These are phyloP conservation scores for Oreochromis tanganicae DNA, from an alignment of 2,113 vertebrate genomes.

Conservation along the genomic window DNA sequence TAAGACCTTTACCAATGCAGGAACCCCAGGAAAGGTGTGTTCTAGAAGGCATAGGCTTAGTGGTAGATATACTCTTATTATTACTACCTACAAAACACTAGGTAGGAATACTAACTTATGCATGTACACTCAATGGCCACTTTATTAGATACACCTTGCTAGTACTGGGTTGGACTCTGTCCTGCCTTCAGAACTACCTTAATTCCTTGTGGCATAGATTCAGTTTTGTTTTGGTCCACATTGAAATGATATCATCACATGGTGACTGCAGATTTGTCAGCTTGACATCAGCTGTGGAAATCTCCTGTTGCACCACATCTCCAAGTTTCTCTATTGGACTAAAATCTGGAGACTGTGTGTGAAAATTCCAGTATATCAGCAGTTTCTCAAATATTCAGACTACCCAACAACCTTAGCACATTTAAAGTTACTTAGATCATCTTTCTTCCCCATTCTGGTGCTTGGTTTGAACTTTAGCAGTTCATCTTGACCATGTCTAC, in stretches of 20 bases:
- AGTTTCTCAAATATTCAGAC: background rate
- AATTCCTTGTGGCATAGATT: background rate
- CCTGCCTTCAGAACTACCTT: background rate
- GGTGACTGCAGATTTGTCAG: background rate
- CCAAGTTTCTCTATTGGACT: background rate
- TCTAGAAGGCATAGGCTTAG: background rate
- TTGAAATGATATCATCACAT: background rate
- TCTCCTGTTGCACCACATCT: background rate
- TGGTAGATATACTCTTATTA: background rate
- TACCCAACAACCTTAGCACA: background rate
- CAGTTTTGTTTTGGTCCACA: background rate
- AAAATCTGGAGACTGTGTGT: background rate
- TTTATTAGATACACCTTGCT: background rate
- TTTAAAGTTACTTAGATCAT: background rate
- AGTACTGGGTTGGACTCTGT: background rate
- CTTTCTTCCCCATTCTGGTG: background rate
- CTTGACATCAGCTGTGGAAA: background rate
- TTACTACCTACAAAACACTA: background rate
- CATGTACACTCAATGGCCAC: background rate
- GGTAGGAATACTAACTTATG: background rate
- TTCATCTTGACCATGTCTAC: background rate
- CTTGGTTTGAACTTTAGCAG: background rate
- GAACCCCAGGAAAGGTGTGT: background rate
- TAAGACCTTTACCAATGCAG: conserved; percentile 8
- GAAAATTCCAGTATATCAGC: background rate